phyloP scores from a whole-genome alignment of 2,113 vertebrate species.

The Bos indicus region DNA sequence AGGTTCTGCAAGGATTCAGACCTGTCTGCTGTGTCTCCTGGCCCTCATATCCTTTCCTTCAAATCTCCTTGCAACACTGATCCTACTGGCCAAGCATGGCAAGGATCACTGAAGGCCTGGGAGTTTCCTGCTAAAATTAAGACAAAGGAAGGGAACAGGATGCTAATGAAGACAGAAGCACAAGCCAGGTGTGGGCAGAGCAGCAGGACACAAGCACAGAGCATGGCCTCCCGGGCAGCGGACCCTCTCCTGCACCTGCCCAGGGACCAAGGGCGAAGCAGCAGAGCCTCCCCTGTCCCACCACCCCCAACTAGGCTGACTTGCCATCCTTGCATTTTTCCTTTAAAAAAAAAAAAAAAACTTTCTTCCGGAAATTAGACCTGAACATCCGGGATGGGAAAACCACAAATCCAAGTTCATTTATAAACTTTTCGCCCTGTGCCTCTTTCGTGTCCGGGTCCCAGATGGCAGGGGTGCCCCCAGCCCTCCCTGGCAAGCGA shows the following conservation, averaged over 20 bases:
- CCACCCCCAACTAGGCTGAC: background rate
- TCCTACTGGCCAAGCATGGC: slow-evolving; percentile 55
- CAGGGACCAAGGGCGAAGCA: background rate
- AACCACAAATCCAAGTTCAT: slow-evolving; percentile 4
- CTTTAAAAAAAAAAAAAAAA: background rate
- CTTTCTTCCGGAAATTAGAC: slow-evolving; percentile 20
- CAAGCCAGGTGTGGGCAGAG: slow-evolving; percentile 82
- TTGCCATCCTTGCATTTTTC: background rate
- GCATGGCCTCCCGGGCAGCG: slow-evolving; percentile 13
- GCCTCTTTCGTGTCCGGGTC: background rate
- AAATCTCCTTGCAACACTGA: slow-evolving; percentile 64
- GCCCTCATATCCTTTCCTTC: slow-evolving; percentile 31
- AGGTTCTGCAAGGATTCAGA: slow-evolving; percentile 60
- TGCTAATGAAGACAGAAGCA: slow-evolving; percentile 86
- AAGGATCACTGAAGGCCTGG: slow-evolving; percentile 66
- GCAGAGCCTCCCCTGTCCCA: fast-evolving
- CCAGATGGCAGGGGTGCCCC: background rate
- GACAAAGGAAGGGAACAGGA: slow-evolving; percentile 90
- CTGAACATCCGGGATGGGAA: background rate
- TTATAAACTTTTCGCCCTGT: background rate
- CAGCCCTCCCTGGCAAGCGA: background rate
- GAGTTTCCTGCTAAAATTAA: slow-evolving; percentile 82
- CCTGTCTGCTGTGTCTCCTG: slow-evolving; percentile 57
- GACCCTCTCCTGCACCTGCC: slow-evolving; percentile 15
- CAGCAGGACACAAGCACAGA: slow-evolving; percentile 75